Percentiles rank a stretch among this genome's conserved stretches.
Conservation (phyloP, 35 echinoderm and acorn worm genomes). For the Nesometra sesokonis region DNA sequence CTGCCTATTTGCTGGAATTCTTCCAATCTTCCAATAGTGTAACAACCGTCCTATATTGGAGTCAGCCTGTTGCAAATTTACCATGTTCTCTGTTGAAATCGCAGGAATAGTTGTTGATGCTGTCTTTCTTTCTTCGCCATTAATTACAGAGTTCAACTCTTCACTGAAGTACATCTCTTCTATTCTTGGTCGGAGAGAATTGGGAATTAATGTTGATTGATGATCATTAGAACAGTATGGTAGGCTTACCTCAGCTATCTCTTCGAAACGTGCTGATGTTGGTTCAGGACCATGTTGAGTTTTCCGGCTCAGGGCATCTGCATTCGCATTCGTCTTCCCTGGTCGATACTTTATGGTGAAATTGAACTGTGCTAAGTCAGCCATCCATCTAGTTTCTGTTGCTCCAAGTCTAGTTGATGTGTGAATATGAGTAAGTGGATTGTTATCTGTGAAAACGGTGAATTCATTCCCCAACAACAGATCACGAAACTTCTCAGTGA, state of each 20-base stretch:
- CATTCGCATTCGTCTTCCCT: slow-evolving; percentile 44
- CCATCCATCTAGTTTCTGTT: slow-evolving; percentile 49
- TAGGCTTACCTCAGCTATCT: background rate
- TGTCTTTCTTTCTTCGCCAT: background rate
- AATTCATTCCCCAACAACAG: slow-evolving; percentile 55
- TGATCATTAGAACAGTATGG: background rate
- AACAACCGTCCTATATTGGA: background rate
- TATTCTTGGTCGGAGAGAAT: background rate
- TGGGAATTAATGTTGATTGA: background rate
- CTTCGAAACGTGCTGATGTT: slow-evolving; percentile 6
- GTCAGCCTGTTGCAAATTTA: background rate
- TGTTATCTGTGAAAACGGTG: slow-evolving; percentile 59
- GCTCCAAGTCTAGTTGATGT: slow-evolving; percentile 50
- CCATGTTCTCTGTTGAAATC: background rate
- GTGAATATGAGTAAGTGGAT: slow-evolving; percentile 59
- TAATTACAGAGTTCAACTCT: background rate
- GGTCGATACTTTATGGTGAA: slow-evolving; percentile 47
- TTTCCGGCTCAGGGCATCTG: slow-evolving; percentile 55
- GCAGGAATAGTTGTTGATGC: background rate
- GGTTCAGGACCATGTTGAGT: slow-evolving; percentile 8
- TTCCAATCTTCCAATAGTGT: background rate
- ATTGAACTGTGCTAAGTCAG: slow-evolving; percentile 50
- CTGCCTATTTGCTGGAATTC: background rate
- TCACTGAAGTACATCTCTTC: background rate
- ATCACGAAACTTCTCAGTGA: slow-evolving; percentile 64